Evolutionary conservation across 2,888 invertebrate genomes (phyloP), one percentile per base, ranked within the genome.

Genomic region (Beris chalybata): DNA sequence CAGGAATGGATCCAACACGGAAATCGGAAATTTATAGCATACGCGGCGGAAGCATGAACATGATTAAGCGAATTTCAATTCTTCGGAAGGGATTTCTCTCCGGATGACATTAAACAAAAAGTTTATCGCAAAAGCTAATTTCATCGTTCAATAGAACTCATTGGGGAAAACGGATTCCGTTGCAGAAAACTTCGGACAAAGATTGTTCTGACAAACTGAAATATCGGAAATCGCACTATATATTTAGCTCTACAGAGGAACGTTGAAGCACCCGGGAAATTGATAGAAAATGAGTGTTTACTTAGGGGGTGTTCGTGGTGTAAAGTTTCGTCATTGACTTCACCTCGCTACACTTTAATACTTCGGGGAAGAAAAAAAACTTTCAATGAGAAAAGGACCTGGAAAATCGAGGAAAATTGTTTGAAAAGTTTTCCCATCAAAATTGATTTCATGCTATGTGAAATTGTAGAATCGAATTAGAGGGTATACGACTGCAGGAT

Each of bases 361-460:
- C 31, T 53, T 53, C 29, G 5, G 13, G 22, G n/a, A n/a, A n/a
- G n/a, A 50, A 50, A 50, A 15, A 55, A 56, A 43, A 13, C 43
- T 58, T 58, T 45, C 45, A n/a, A 45, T 45, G 57, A 58, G 47
- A 58, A 44, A 58, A 58, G 45, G 57, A 58, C 44, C 29, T 58
- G 57, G 57, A 58, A 58, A 58, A 58, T 58, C 45, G 47, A 58
- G 45, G 44, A 44, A 58, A 58, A 58, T 31, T 58, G 57, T 45
- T 58, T 30, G 57, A 45, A 58, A 58, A 58, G 45, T 58, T 58
- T 58, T 45, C 45, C 45, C 31, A 58, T 58, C 57, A 58, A 58
- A 58, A 58, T 58, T 58, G 57, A 58, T 58, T 58, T 58, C 57
- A 58, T 58, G 57, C 57, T 47, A 45, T 5, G 38, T 58, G 57